These are phyloP conservation scores for Aethina tumida DNA, from an alignment of 1,140 invertebrate species.

Conservation along the genomic window DNA sequence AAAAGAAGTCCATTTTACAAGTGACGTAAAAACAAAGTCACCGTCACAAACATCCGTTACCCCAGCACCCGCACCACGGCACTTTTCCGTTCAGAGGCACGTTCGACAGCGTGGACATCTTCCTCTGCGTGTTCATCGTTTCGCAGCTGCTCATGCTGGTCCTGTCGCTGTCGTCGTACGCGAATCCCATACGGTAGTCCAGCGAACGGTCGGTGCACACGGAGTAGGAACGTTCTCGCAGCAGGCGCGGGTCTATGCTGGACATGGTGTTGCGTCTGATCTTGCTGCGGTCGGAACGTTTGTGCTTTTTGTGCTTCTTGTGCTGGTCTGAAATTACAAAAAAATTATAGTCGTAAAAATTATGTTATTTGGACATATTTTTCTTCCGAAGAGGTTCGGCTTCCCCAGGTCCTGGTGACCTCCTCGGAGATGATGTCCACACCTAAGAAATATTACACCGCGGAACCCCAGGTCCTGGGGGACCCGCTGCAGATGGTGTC, in stretches of 20 bases:
- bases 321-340: conserved; percentile 6
- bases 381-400: too few relatives aligned
- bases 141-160: conserved; percentile 54
- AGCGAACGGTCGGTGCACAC: conserved; percentile 31
- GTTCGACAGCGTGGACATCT: conserved; percentile 46
- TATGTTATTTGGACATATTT: too few relatives aligned
- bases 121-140: conserved; percentile 39
- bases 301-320: conserved; percentile 30
- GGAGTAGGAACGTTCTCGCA: conserved; percentile 30
- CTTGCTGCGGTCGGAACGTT: conserved; percentile 22
- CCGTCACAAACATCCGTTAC: conserved; percentile 67
- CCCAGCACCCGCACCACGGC: conserved; percentile 83
- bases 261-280: conserved; percentile 17
- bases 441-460: too few relatives aligned
- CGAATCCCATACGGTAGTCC: conserved; percentile 18
- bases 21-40: too few relatives aligned
- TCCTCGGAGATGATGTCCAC: too few relatives aligned
- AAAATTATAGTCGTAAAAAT: background rate
- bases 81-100: conserved; percentile 50
- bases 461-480: too few relatives aligned
- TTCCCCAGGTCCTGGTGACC: too few relatives aligned
- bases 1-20: too few relatives aligned
- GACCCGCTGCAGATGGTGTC: too few relatives aligned
- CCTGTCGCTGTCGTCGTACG: conserved; percentile 44
- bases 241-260: conserved; percentile 18